These are phyloP conservation scores for Pardosa pseudoannulata DNA, from an alignment of 2,888 invertebrate genomes.

Conservation along the genomic window DNA sequence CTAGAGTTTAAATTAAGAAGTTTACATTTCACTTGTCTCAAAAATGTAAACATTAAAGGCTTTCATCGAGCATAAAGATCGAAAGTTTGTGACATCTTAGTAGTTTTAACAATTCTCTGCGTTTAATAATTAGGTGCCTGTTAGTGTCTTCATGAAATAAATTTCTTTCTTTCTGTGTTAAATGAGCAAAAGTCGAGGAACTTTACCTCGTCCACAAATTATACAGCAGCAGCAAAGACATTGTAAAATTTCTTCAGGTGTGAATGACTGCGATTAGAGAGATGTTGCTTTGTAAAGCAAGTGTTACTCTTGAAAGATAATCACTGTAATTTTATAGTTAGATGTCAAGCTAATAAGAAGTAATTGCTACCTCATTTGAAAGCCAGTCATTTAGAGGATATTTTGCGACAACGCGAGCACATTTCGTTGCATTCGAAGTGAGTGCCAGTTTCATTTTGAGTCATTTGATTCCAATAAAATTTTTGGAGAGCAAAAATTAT, in stretches of 20 bases:
- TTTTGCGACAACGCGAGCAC: slow-evolving; percentile 29
- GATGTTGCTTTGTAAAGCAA: slow-evolving; percentile 57
- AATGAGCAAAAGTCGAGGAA: slow-evolving; percentile 34
- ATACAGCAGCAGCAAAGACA: slow-evolving; percentile 15
- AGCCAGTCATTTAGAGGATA: slow-evolving; percentile 59
- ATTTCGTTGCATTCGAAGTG: neutral
- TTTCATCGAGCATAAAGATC: neutral
- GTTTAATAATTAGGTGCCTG: neutral
- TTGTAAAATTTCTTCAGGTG: slow-evolving; percentile 49
- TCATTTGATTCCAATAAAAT: slow-evolving; percentile 7
- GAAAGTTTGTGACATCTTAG: neutral
- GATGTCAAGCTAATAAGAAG: slow-evolving; percentile 67
- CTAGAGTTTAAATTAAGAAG: too few species aligned
- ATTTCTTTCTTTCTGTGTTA: slow-evolving; percentile 7
- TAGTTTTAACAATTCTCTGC: neutral
- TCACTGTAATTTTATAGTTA: slow-evolving; percentile 69
- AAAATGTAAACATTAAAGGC: neutral
- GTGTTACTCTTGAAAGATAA: slow-evolving; percentile 56
- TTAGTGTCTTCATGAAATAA: slow-evolving; percentile 18
- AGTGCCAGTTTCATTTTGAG: neutral
- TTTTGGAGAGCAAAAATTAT: neutral
- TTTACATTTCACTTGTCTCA: neutral
- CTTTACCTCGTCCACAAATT: slow-evolving; percentile 20
- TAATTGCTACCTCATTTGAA: slow-evolving; percentile 66
- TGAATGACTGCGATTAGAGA: slow-evolving; percentile 66